Base-by-base conservation (phyloP, 2,888 invertebrate genomes). In the Troides helena region DNA sequence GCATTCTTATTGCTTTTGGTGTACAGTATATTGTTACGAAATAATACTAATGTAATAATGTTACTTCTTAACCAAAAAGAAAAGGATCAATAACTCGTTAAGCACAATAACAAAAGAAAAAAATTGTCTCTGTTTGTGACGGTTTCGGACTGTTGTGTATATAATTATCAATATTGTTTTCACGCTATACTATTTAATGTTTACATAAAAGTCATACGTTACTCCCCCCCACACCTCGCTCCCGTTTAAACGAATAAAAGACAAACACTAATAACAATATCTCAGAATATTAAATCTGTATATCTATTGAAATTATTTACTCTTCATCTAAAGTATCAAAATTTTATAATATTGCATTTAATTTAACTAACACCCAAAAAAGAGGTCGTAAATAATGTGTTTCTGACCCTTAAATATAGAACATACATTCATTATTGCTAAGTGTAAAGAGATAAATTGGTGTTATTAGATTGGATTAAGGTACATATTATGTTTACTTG, bases 301-400 rank as follows among this genome's bases (percentile, higher is more conserved):
- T 75, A 76, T 72, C 74, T 82, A 83, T 79, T 74, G 66, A 77
- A 76, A 79, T 78, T 80, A 74, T 77, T 53, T 72, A 64, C 72
- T 75, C 74, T 76, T 75, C 79, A 80, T 81, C 81, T 80, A 81
- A 83, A 74, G 87, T 89, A 89, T 88, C 86, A 88, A 88, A 89
- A 87, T 82, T 82, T 85, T 66, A 73, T 75, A 73, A 73, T 68
- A 60, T 69, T 69, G 60, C 50, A 62, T 63, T 75, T 76, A 67
- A 71, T 76, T 76, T 78, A 77, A 71, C 77, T 78, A 77, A 75
- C 74, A 74, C 76, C 74, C 72, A 71, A 74, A 76, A 77, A 75
- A 70, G 67, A 76, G 77, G 78, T 75, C 78, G 75, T 80, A 78
- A 80, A 78, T 79, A 79, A 76, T 73, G 69, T 74, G 74, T 74